These are phyloP conservation scores for Hedya salicella DNA, from an alignment of 2,888 invertebrate genomes.

Conservation along the genomic window DNA sequence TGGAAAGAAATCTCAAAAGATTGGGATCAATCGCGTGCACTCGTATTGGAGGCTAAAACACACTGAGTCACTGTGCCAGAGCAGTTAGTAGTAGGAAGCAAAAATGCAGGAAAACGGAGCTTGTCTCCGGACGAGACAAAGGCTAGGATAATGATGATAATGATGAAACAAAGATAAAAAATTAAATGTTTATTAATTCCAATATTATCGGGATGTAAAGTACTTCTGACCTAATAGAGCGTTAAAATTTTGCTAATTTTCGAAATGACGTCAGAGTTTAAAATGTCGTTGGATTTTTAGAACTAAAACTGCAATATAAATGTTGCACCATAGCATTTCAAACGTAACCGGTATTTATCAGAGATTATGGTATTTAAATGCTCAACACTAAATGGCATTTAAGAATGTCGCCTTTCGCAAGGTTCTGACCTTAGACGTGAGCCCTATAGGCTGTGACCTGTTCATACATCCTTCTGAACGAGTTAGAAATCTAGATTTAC, in stretches of 20 bases:
- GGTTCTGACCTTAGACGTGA: constrained; percentile 10
- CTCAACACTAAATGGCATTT: not conserved
- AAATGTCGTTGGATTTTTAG: not conserved
- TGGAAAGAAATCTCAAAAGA: too few relatives aligned
- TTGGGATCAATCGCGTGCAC: too few relatives aligned
- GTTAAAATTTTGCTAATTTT: constrained; percentile 17
- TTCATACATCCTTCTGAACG: not conserved
- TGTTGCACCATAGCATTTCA: not conserved
- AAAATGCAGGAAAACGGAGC: too few relatives aligned
- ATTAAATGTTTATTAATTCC: too few relatives aligned
- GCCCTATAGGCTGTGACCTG: not conserved
- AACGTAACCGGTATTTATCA: not conserved
- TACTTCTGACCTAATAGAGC: not conserved
- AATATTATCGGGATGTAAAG: too few relatives aligned
- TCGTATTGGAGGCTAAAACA: too few relatives aligned
- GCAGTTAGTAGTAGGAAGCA: too few relatives aligned
- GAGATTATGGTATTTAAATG: not conserved
- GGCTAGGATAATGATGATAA: too few relatives aligned
- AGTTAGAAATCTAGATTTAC: not conserved
- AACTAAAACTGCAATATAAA: not conserved
- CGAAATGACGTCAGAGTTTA: not conserved
- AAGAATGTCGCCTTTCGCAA: not conserved
- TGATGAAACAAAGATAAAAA: too few relatives aligned
- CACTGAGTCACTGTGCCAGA: too few relatives aligned
- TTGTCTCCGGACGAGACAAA: too few relatives aligned